These are phyloP conservation scores for Amphimedon queenslandica DNA, from an alignment of 37 sponge, comb jelly and placozoan genomes.

Conservation along the genomic window DNA sequence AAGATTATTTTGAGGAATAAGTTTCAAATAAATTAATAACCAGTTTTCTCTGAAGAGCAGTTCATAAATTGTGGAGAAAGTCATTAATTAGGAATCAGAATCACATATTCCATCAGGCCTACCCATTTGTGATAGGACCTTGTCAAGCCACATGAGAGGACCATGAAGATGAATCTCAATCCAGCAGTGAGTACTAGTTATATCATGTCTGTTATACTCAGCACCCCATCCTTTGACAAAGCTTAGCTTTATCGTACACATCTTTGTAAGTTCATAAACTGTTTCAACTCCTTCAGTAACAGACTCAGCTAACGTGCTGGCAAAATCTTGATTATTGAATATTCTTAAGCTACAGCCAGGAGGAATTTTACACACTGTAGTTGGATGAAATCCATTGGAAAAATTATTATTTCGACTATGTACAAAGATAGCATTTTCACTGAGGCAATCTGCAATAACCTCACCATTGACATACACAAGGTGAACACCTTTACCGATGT, in stretches of 20 bases:
- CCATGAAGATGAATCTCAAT: constrained; percentile 94
- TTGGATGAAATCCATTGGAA: constrained; percentile 88
- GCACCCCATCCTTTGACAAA: constrained; percentile 99
- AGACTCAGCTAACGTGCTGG: constrained; percentile 77
- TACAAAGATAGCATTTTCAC: constrained; percentile 90
- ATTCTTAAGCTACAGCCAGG: constrained; percentile 90
- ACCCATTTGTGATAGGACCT: constrained; percentile 83
- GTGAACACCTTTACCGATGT: constrained; percentile 97
- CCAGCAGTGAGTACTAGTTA: constrained; percentile 98
- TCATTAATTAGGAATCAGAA: neutral
- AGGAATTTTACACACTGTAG: constrained; percentile 97
- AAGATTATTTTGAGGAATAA: too few relatives aligned
- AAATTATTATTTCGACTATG: constrained; percentile 93
- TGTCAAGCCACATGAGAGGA: constrained; percentile 92
- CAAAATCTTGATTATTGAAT: constrained; percentile 96
- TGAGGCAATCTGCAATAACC: constrained; percentile 93
- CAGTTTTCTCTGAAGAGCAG: too few relatives aligned
- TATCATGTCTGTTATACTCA: constrained; percentile 94
- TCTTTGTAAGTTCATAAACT: constrained; percentile 89
- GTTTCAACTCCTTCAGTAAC: constrained; percentile 88
- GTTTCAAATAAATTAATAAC: too few relatives aligned
- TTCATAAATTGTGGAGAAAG: too few relatives aligned
- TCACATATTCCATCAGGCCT: neutral
- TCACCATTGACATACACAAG: constrained; percentile 93
- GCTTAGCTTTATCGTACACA: constrained; percentile 95